Evolutionary conservation across 1,140 invertebrate genomes (phyloP), one percentile per base, ranked within the genome.

Genomic region (Procambarus virginalis): DNA sequence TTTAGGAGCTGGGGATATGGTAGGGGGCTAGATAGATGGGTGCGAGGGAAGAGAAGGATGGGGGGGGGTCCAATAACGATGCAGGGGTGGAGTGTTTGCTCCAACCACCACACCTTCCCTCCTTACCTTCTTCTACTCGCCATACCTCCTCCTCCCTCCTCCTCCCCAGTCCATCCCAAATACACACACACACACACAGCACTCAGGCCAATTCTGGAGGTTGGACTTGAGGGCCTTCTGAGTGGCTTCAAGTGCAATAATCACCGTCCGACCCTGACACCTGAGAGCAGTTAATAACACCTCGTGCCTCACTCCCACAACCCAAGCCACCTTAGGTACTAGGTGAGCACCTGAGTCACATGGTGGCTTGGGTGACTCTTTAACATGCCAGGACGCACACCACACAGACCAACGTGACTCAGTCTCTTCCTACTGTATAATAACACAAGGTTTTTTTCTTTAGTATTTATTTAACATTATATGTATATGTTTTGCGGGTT

Each of bases 31-130:
- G n/a, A n/a, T n/a, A n/a, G n/a, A n/a, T n/a, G n/a, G n/a, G n/a
- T n/a, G n/a, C n/a, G 51, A 5, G 51, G 51, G 51, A 1, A 1
- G 8, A 9, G 12, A 5, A 12, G 60, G 60, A 64, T 2, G 60
- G 60, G 17, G 14, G 60, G 60, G 20, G 22, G 34, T 14, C 0
- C n/a, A 60, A 58, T 55, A 82, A 58, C 64, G 45, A 68, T 60
- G n/a, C 64, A 10, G 45, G 9, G 51, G 49, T 68, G 81, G n/a
- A 64, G 55, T 68, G 58, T 78, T 46, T 77, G 49, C 20, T 86
- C 75, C 60, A 22, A 20, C 68, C 5, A 17, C 20, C 12, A 51
- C 22, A 64, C 22, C 34, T 49, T 48, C n/a, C 14, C 49, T 34
- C 79, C 20, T 60, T 17, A n/a, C 55, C 49, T 55, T 20, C 49